phyloP scores from a whole-genome alignment of 2,797 vertebrate genomes.

The Poecilia picta region DNA sequence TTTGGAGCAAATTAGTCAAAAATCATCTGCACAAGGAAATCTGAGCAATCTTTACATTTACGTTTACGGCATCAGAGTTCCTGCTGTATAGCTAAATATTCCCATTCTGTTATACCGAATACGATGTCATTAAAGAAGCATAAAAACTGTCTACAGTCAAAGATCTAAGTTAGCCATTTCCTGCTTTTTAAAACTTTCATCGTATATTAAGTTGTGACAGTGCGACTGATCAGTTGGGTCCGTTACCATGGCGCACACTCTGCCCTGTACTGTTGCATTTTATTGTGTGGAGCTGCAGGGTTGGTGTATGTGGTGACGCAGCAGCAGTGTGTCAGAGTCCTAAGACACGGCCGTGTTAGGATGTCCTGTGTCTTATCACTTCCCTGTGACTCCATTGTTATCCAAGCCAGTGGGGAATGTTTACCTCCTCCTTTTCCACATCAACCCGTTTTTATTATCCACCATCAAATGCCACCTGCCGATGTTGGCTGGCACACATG shows the following conservation, averaged over 20 bases:
- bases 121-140: neutral
- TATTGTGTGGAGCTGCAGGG: neutral
- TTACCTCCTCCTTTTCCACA: slow-evolving; percentile 50
- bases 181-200: neutral
- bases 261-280: too few species aligned
- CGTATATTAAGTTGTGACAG: neutral
- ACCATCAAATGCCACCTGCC: slow-evolving; percentile 38
- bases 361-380: slow-evolving; percentile 72
- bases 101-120: neutral
- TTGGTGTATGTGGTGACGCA: neutral
- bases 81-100: neutral
- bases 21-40: neutral
- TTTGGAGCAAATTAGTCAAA: neutral
- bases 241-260: neutral
- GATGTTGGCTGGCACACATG: neutral
- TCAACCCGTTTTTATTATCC: slow-evolving; percentile 50
- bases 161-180: neutral
- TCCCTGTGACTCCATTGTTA: slow-evolving; percentile 69
- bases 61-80: neutral
- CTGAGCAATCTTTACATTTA: neutral
- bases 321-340: slow-evolving; percentile 8
- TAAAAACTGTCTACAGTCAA: neutral
- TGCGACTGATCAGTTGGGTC: neutral
- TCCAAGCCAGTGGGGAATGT: slow-evolving; percentile 11
- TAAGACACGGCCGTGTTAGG: slow-evolving; percentile 49